phyloP scores from a whole-genome alignment of 2,888 invertebrate species.

The Pandemis heparana region DNA sequence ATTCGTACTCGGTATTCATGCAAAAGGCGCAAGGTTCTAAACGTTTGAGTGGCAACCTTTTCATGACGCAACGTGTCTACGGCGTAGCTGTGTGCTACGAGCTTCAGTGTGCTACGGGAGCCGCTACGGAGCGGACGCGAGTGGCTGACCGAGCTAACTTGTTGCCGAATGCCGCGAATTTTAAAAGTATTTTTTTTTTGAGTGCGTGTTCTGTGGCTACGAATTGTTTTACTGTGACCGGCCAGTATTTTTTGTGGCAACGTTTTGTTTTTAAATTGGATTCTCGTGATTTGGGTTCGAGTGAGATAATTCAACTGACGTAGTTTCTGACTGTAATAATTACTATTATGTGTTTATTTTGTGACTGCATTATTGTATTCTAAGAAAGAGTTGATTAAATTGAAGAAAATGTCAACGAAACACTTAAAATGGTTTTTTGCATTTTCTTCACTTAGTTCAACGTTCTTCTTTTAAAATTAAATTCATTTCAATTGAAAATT shows the following conservation, averaged over 20 bases:
- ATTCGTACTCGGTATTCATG: conserved; percentile 78
- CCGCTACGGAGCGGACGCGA: conserved; percentile 60
- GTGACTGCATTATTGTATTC: not conserved
- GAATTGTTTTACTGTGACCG: not conserved
- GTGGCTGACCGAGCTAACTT: conserved; percentile 24
- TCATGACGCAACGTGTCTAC: conserved; percentile 61
- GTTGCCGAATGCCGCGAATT: conserved; percentile 28
- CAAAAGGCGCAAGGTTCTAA: conserved; percentile 78
- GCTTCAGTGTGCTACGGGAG: conserved; percentile 71
- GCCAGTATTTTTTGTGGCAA: conserved; percentile 11
- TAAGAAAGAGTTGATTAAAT: no score
- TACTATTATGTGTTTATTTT: not conserved
- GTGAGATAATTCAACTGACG: not conserved
- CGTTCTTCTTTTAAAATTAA: no score
- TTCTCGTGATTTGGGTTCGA: not conserved
- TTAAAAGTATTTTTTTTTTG: conserved; percentile 12
- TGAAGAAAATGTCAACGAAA: no score
- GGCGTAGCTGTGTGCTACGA: conserved; percentile 65
- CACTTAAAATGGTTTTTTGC: no score
- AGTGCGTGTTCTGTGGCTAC: conserved; percentile 5
- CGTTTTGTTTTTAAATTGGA: not conserved
- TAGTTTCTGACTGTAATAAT: not conserved
- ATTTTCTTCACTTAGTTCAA: no score
- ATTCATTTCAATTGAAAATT: no score
- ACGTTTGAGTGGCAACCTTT: conserved; percentile 77